These are phyloP conservation scores for Andrena haemorrhoa DNA, from an alignment of 2,888 invertebrate genomes.

Conservation along the genomic window DNA sequence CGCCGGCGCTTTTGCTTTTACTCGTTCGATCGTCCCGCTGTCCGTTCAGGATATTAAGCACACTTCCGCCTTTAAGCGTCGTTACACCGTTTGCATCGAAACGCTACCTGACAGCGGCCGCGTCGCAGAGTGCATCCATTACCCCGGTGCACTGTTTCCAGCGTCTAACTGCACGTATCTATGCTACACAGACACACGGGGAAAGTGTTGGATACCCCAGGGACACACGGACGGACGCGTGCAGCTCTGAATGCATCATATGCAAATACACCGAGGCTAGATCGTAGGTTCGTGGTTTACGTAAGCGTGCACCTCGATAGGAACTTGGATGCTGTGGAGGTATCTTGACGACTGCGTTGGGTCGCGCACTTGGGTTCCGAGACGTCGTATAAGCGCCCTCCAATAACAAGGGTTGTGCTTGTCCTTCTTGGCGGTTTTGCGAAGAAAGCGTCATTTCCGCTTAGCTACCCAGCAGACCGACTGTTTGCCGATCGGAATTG, in stretches of 20 bases:
- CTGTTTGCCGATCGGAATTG: conserved; percentile 38
- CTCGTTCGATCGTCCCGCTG: conserved; percentile 6
- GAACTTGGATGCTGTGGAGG: conserved; percentile 30
- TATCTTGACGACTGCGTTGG: conserved; percentile 17
- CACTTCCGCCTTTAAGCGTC: conserved; percentile 49
- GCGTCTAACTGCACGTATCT: conserved; percentile 61
- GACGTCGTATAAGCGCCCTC: conserved; percentile 4
- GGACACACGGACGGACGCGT: neutral
- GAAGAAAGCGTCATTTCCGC: neutral
- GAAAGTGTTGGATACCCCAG: neutral
- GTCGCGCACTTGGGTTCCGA: neutral
- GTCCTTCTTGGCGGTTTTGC: conserved; percentile 2
- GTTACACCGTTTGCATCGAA: conserved; percentile 51
- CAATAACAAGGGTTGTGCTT: conserved; percentile 2
- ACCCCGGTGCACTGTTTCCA: conserved; percentile 50
- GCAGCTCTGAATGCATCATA: neutral
- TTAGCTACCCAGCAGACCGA: conserved; percentile 5
- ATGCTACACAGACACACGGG: conserved; percentile 1
- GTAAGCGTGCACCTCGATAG: conserved; percentile 20
- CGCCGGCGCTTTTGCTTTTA: neutral
- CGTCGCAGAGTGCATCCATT: conserved; percentile 62
- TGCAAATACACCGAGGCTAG: conserved; percentile 20
- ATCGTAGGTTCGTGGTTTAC: conserved; percentile 11
- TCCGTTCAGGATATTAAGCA: conserved; percentile 10
- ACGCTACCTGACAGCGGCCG: conserved; percentile 56